phyloP scores from a whole-genome alignment of 2,113 vertebrate species.

The Melospiza melodia region DNA sequence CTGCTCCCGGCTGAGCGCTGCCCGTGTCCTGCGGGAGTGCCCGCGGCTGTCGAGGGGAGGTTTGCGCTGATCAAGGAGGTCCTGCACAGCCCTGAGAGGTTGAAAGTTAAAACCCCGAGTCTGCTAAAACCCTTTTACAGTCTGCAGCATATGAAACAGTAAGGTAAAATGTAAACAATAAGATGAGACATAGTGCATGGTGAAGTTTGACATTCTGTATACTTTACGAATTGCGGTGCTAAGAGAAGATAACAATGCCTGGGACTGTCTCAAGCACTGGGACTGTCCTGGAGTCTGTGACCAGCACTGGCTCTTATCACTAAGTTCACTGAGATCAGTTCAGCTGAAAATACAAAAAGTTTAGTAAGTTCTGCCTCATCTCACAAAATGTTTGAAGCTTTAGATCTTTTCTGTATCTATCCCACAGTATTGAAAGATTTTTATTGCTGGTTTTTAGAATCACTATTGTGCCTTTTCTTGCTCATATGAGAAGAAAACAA shows the following conservation, averaged over 20 bases:
- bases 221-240: neutral
- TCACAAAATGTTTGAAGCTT: neutral
- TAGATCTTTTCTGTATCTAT: neutral
- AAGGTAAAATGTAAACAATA: neutral
- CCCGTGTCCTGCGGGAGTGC: neutral
- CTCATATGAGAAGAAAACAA: conserved; percentile 9
- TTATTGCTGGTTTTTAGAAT: neutral
- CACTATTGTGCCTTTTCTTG: neutral
- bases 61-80: neutral
- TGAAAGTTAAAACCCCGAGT: neutral
- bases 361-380: neutral
- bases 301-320: neutral
- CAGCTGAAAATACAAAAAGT: neutral
- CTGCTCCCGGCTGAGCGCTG: neutral
- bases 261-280: neutral
- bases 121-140: neutral
- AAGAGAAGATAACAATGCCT: neutral
- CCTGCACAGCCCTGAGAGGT: neutral
- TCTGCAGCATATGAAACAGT: neutral
- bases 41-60: fast-evolving
- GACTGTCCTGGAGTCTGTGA: neutral
- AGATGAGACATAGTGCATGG: neutral
- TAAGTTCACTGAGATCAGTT: neutral
- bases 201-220: neutral
- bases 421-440: neutral